A percentile compares a stretch with the other conserved stretches of the same genome.
Evolutionary conservation across 1,140 invertebrate species (phyloP).

Genomic region (Apis florea): DNA sequence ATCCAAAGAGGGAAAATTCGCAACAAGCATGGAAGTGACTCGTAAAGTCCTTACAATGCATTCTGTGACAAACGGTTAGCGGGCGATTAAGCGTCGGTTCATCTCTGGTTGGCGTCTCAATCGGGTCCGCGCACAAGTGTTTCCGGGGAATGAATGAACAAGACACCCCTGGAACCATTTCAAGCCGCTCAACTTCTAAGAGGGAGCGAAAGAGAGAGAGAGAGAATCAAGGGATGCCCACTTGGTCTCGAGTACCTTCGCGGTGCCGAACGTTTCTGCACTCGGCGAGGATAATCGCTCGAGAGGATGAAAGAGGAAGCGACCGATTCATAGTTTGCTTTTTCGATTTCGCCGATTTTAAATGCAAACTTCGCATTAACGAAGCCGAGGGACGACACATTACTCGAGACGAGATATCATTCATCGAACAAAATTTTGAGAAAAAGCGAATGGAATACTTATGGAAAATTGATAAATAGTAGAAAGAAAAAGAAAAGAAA

Average conservation of each 20-base stretch:
- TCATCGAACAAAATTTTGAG: too few species aligned
- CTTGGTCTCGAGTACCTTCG: constrained; percentile 71
- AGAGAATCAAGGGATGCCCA: constrained; percentile 70
- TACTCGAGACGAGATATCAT: not conserved
- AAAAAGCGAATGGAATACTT: too few species aligned
- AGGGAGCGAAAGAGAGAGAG: constrained; percentile 17
- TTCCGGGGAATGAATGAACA: constrained; percentile 76
- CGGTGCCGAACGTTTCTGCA: constrained; percentile 55
- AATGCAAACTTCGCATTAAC: not conserved
- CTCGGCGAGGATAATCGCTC: constrained; percentile 50
- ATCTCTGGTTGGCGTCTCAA: constrained; percentile 65
- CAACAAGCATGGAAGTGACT: constrained; percentile 38
- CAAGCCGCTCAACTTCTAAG: constrained; percentile 56
- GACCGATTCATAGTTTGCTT: constrained; percentile 9
- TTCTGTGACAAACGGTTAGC: constrained; percentile 52
- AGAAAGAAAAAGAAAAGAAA: too few species aligned
- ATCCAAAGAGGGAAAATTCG: constrained; percentile 16
- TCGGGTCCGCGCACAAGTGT: constrained; percentile 71
- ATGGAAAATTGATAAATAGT: not conserved
- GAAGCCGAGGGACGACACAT: not conserved
- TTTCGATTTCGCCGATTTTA: not conserved
- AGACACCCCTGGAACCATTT: constrained; percentile 58
- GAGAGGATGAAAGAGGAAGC: constrained; percentile 47
- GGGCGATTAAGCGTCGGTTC: constrained; percentile 50
- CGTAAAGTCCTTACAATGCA: constrained; percentile 24